Conservation (phyloP, 2,113 vertebrate species). For the Pollimyrus isidori region DNA sequence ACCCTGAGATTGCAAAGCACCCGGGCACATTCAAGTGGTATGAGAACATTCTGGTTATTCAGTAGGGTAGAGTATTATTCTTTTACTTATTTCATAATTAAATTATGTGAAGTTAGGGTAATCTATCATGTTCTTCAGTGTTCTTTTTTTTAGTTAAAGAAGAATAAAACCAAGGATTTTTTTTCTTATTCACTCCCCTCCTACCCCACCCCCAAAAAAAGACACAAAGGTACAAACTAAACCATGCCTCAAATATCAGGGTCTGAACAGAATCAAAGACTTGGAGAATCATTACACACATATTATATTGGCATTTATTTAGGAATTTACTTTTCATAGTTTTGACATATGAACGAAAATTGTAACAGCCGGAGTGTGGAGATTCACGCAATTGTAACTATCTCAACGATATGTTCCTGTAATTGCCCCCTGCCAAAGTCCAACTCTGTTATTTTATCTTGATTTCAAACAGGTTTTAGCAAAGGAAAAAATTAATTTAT, state of each 20-base stretch:
- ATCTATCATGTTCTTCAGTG: neutral
- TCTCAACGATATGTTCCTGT: neutral
- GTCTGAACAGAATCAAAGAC: neutral
- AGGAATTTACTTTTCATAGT: neutral
- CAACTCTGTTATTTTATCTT: neutral
- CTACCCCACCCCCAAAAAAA: no score
- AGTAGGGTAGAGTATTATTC: neutral
- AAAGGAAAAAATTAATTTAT: neutral
- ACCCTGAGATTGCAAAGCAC: neutral
- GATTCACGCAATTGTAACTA: neutral
- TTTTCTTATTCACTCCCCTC: neutral
- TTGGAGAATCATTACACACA: neutral
- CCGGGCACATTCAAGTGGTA: neutral
- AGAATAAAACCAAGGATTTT: neutral
- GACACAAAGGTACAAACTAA: no score
- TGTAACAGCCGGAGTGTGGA: neutral
- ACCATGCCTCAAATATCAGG: neutral
- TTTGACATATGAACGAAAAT: neutral
- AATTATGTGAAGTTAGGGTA: neutral
- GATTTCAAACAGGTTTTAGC: neutral
- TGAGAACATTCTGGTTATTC: neutral
- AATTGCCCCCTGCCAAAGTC: neutral
- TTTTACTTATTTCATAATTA: neutral
- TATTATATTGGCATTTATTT: neutral
- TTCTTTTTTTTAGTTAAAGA: no score